Conservation (phyloP, 2,113 vertebrate genomes). For the Labeo rohita region DNA sequence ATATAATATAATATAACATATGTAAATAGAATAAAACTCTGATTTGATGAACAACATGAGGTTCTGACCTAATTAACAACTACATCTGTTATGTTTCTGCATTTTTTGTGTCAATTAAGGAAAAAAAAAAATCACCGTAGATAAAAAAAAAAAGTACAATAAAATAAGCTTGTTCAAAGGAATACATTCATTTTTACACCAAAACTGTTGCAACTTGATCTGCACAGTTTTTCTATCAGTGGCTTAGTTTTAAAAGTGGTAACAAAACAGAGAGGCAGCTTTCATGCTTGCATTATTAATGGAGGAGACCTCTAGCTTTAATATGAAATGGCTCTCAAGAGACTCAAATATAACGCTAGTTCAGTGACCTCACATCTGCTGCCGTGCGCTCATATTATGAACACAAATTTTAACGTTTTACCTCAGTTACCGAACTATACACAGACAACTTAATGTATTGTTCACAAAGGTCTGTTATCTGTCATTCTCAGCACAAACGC, state of each 20-base stretch:
- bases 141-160: too few species aligned
- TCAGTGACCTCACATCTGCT: constrained; percentile 44
- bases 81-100: background rate
- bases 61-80: background rate
- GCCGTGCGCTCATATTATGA: constrained; percentile 5
- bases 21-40: background rate
- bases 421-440: constrained; percentile 25
- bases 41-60: background rate
- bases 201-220: background rate
- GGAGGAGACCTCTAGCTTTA: constrained; percentile 38
- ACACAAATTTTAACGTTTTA: constrained; percentile 23
- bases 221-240: background rate
- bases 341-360: constrained; percentile 30
- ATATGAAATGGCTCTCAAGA: constrained; percentile 43
- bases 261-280: constrained; percentile 4
- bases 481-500: background rate
- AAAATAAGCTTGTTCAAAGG: background rate
- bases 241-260: constrained; percentile 21
- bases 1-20: background rate
- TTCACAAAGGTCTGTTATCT: background rate
- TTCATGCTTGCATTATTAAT: constrained; percentile 39
- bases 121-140: background rate
- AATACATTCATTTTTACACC: background rate
- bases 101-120: background rate
- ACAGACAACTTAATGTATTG: constrained; percentile 5